Evolutionary conservation across 2,888 invertebrate genomes (phyloP), one percentile per base, ranked within the genome.

Genomic region (Napeogenes inachia): DNA sequence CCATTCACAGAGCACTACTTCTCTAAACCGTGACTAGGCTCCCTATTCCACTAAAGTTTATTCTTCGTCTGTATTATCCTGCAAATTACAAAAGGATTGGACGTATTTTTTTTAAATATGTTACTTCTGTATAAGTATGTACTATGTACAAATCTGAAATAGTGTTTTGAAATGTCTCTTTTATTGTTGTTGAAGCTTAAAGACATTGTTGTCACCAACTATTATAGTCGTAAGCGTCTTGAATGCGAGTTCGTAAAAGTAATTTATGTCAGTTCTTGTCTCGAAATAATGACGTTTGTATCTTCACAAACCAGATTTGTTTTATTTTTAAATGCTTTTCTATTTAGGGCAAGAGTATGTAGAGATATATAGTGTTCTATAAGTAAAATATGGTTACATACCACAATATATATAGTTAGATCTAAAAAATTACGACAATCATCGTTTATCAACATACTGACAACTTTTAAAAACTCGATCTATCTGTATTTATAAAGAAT

Each of bases 161-260:
- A 21, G 8, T 8, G 50, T 50, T 50, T 50, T 30, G 50, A 50
- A 47, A 50, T 30, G 50, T 30, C 10, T 50, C 50, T 6, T 12
- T 42, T 6, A 42, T 30, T 30, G 2, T 50, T 30, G 30, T 21
- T 30, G 30, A 50, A 30, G 30, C 30, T 30, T 50, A 50, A 50
- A 50, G 50, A 30, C 50, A 30, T 50, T 50, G 21, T 50, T 30
- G 2, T 50, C 30, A 10, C 30, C n/a, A 50, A 50, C 10, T 30
- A 50, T 30, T 30, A 30, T 50, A 21, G 50, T 50, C 50, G 2
- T 42, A 30, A 50, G 50, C 50, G 50, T 50, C 50, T 50, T 50
- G 10, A 50, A 30, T 10, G 30, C 10, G 50, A 50, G 3, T 30
- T 30, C 4, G 21, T 30, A 10, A 3, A 21, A 30, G 30, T 8